Percentiles rank a stretch among this genome's conserved stretches.
Conservation (phyloP, 2,888 invertebrate species). For the Timema cristinae region DNA sequence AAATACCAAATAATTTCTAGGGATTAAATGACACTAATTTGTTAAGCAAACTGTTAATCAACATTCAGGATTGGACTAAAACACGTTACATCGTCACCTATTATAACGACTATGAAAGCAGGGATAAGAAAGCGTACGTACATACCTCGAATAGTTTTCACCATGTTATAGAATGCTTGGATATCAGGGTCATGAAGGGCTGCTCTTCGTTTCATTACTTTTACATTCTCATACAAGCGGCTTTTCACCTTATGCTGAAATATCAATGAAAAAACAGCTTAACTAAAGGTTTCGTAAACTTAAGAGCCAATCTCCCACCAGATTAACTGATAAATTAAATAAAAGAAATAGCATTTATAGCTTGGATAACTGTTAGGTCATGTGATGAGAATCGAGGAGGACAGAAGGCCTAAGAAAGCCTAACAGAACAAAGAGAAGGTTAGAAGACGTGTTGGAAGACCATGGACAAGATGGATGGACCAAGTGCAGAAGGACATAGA, state of each 20-base stretch:
- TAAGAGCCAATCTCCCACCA: no score
- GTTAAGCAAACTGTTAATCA: neutral
- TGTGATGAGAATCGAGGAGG: no score
- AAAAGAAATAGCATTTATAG: no score
- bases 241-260: slow-evolving; percentile 52
- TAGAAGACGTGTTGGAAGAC: no score
- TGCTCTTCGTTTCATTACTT: slow-evolving; percentile 56
- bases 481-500: no score
- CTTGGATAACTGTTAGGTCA: no score
- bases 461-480: no score
- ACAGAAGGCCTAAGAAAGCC: no score
- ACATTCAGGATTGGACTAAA: neutral
- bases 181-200: slow-evolving; percentile 72
- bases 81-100: neutral
- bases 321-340: no score
- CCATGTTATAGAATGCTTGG: slow-evolving; percentile 77
- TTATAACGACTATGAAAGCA: neutral
- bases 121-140: slow-evolving; percentile 32
- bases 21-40: neutral
- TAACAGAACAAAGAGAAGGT: no score
- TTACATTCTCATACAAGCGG: slow-evolving; percentile 68
- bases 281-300: no score
- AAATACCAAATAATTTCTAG: neutral
- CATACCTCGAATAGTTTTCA: slow-evolving; percentile 72
- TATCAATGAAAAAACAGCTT: slow-evolving; percentile 18